phyloP scores from a whole-genome alignment of 2,113 vertebrate genomes.

The Xenopus borealis region DNA sequence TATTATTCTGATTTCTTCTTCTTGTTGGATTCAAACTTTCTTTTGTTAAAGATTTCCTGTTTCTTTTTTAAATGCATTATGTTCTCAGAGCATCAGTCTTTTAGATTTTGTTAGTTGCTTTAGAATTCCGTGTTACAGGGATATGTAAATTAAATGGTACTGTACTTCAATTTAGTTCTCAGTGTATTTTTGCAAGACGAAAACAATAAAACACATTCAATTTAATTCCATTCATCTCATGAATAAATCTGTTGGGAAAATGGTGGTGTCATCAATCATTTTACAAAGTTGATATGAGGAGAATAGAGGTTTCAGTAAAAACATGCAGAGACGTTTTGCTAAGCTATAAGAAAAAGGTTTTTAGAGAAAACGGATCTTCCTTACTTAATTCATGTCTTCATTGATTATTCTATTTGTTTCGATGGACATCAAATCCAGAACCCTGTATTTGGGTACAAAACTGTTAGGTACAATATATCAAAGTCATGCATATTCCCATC shows the following conservation, averaged over 20 bases:
- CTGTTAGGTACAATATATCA: slow-evolving; percentile 8
- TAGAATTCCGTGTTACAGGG: slow-evolving; percentile 15
- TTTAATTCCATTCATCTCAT: slow-evolving; percentile 20
- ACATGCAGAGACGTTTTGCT: neutral
- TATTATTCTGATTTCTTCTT: slow-evolving; percentile 12
- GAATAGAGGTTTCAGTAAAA: slow-evolving; percentile 7
- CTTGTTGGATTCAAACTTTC: slow-evolving; percentile 17
- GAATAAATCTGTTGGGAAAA: slow-evolving; percentile 43
- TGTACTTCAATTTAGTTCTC: slow-evolving; percentile 39
- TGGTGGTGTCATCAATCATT: slow-evolving; percentile 41
- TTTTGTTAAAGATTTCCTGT: neutral
- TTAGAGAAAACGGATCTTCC: slow-evolving; percentile 19
- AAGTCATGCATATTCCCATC: too few relatives aligned
- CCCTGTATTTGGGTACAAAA: neutral
- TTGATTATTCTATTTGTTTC: slow-evolving; percentile 31
- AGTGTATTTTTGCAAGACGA: slow-evolving; percentile 15
- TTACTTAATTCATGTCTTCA: slow-evolving; percentile 28
- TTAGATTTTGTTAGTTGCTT: slow-evolving; percentile 13
- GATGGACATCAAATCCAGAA: slow-evolving; percentile 19
- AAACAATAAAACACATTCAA: slow-evolving; percentile 26
- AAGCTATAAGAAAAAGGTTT: slow-evolving; percentile 12
- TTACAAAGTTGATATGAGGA: slow-evolving; percentile 39
- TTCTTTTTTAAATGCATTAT: neutral
- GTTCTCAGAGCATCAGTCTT: slow-evolving; percentile 4
- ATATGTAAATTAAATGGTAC: slow-evolving; percentile 40